Conservation (phyloP, 2,797 vertebrate species). For the Molossus alvarezi region DNA sequence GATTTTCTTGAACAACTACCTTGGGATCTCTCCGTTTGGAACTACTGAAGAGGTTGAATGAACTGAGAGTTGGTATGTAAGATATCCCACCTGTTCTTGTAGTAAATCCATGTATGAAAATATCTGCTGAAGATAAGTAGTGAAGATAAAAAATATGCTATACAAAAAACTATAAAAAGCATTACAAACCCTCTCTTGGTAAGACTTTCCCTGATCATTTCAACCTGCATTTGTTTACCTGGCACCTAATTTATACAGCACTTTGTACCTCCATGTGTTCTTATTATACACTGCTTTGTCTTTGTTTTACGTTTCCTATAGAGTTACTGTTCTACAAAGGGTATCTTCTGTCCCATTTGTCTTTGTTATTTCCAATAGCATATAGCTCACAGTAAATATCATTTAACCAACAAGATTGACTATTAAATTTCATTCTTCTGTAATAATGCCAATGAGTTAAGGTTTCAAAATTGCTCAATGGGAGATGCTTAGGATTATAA, state of each 20-base stretch:
- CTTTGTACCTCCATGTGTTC: neutral
- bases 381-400: conserved; percentile 7
- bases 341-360: neutral
- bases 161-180: neutral
- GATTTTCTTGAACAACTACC: conserved; percentile 94
- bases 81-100: conserved; percentile 95
- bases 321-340: conserved; percentile 17
- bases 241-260: conserved; percentile 17
- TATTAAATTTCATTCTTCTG: conserved; percentile 60
- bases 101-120: conserved; percentile 96
- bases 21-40: conserved; percentile 93
- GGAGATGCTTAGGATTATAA: conserved; percentile 23
- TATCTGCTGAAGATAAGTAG: conserved; percentile 85
- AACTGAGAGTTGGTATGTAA: conserved; percentile 93
- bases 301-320: conserved; percentile 32
- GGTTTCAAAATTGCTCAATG: conserved; percentile 63
- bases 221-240: neutral
- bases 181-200: neutral
- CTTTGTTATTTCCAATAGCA: conserved; percentile 36
- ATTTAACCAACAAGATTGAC: neutral
- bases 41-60: conserved; percentile 96
- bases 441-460: neutral
- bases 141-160: conserved; percentile 40
- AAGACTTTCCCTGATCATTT: neutral
- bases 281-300: neutral